Percentiles rank a stretch among this genome's conserved stretches.
Conservation (phyloP, 2,888 invertebrate species). For the Copidosoma aretas region DNA sequence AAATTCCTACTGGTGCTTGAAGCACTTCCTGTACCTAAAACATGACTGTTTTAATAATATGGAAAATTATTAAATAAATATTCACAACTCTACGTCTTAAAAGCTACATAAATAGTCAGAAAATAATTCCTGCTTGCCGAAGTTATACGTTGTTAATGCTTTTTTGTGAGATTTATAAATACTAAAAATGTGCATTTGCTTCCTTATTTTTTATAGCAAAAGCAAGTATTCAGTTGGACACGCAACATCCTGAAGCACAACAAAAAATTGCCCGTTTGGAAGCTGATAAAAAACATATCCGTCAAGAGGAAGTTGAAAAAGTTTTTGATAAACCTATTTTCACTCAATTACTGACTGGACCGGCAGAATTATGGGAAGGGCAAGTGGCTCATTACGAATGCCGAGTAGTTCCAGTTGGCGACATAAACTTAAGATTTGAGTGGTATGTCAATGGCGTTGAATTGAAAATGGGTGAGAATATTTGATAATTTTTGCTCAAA, state of each 20-base stretch:
- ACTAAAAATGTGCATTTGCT: too few species aligned
- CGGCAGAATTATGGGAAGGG: conserved; percentile 90
- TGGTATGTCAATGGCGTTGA: conserved; percentile 96
- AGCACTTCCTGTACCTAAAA: too few species aligned
- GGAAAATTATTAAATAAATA: too few species aligned
- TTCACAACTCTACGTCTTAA: too few species aligned
- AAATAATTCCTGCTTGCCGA: too few species aligned
- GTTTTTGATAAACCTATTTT: conserved; percentile 91
- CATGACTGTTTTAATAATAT: too few species aligned
- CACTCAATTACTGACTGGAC: conserved; percentile 85
- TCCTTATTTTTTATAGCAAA: conserved; percentile 67
- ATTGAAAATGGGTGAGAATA: conserved; percentile 80
- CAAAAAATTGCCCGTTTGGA: conserved; percentile 88
- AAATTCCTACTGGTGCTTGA: too few species aligned
- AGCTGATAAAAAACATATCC: conserved; percentile 71
- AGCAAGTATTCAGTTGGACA: conserved; percentile 85
- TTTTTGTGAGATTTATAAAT: too few species aligned
- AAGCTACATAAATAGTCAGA: too few species aligned
- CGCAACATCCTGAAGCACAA: conserved; percentile 93
- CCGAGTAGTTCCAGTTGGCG: conserved; percentile 91
- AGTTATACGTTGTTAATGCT: too few species aligned
- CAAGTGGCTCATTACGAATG: conserved; percentile 91
- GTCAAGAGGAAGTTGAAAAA: conserved; percentile 78
- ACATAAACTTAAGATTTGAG: conserved; percentile 88
- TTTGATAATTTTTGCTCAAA: conserved; percentile 10